phyloP scores from a whole-genome alignment of 2,113 vertebrate genomes.

The Pao palembangensis region DNA sequence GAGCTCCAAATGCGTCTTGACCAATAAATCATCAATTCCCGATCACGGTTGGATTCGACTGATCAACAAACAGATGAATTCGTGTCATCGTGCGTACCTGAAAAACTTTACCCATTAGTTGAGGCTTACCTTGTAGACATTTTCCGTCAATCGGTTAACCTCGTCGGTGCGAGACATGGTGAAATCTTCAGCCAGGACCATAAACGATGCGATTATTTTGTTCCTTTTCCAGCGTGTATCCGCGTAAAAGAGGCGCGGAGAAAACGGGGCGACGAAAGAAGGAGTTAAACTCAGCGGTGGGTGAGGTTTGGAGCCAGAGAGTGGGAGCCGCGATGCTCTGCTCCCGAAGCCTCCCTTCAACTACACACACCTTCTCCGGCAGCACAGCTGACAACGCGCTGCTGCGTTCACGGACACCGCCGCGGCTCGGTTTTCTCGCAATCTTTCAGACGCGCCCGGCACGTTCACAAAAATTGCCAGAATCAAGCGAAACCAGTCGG shows the following conservation, averaged over 20 bases:
- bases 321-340: slow-evolving; percentile 23
- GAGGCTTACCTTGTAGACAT: slow-evolving; percentile 90
- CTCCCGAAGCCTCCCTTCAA: slow-evolving; percentile 54
- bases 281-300: slow-evolving; percentile 6
- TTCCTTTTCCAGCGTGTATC: slow-evolving; percentile 58
- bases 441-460: background rate
- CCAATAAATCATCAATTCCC: background rate
- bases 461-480: background rate
- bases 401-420: slow-evolving; percentile 40
- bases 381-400: slow-evolving; percentile 46
- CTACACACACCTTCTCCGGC: slow-evolving; percentile 65
- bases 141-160: slow-evolving; percentile 93
- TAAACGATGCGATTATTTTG: slow-evolving; percentile 56
- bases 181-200: slow-evolving; percentile 78
- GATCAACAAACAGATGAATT: background rate
- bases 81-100: background rate
- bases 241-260: slow-evolving; percentile 31
- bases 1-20: slow-evolving; percentile 6
- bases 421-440: background rate
- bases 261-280: background rate
- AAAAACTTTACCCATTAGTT: slow-evolving; percentile 63
- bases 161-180: slow-evolving; percentile 94
- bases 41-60: background rate
- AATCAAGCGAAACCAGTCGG: background rate
- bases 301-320: slow-evolving; percentile 23